These are phyloP conservation scores for Prenolepis imparis DNA, from an alignment of 2,888 invertebrate genomes.

Conservation along the genomic window DNA sequence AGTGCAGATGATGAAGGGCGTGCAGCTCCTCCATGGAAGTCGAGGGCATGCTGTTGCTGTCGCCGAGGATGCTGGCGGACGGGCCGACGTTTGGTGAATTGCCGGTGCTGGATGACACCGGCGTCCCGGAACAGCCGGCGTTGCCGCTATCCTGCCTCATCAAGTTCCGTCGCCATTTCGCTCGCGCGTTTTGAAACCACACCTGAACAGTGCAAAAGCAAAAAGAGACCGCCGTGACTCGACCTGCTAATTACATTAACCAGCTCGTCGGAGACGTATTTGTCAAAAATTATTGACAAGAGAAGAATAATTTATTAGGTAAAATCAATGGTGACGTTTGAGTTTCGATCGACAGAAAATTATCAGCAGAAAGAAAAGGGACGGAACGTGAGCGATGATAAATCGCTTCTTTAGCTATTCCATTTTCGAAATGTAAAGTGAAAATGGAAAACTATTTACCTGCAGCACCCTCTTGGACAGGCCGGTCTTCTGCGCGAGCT, in stretches of 20 bases:
- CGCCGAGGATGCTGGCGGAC: slow-evolving; percentile 86
- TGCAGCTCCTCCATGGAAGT: slow-evolving; percentile 87
- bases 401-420: too few relatives aligned
- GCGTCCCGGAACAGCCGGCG: slow-evolving; percentile 83
- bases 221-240: background rate
- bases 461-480: slow-evolving; percentile 98
- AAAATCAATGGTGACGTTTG: background rate
- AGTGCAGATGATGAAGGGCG: slow-evolving; percentile 87
- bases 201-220: slow-evolving; percentile 89
- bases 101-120: slow-evolving; percentile 83
- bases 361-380: background rate
- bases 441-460: slow-evolving; percentile 88
- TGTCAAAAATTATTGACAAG: background rate
- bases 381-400: background rate
- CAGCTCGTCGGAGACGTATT: background rate
- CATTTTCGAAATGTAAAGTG: background rate
- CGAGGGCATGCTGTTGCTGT: slow-evolving; percentile 87
- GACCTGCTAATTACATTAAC: background rate
- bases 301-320: background rate
- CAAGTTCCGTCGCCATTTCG: slow-evolving; percentile 98
- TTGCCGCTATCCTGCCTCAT: slow-evolving; percentile 92
- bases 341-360: background rate
- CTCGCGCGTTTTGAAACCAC: slow-evolving; percentile 99
- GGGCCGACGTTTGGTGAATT: slow-evolving; percentile 84
- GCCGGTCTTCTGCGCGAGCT: slow-evolving; percentile 99